Conservation (phyloP, 2,113 vertebrate species). For the Antigone vipio region DNA sequence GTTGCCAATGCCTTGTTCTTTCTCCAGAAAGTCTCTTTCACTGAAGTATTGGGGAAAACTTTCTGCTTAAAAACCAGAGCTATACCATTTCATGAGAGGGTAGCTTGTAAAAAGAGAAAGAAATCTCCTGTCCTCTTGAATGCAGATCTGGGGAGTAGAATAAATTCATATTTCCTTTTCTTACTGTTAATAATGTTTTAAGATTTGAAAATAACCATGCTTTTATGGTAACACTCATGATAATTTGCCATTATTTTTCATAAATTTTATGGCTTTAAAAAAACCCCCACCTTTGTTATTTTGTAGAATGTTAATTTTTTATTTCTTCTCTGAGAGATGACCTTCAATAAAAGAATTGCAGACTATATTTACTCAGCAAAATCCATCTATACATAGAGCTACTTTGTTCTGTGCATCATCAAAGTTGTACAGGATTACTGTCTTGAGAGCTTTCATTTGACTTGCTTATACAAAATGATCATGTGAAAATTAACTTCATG, state of each 20-base stretch:
- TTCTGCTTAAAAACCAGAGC: not conserved
- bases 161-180: not conserved
- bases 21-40: not conserved
- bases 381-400: not conserved
- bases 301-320: not conserved
- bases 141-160: not conserved
- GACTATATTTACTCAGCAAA: accelerated
- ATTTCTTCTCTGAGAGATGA: not conserved
- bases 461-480: not conserved
- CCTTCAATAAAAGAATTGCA: not conserved
- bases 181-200: not conserved
- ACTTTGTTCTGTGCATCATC: not conserved
- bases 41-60: not conserved
- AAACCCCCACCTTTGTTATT: not conserved
- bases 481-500: not conserved
- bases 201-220: not conserved
- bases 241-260: not conserved
- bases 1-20: not conserved
- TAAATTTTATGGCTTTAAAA: not conserved
- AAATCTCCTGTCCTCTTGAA: not conserved
- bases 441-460: not conserved
- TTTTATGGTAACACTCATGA: not conserved
- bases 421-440: not conserved
- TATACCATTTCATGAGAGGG: not conserved
- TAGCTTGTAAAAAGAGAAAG: not conserved